Evolutionary conservation across 2,888 invertebrate species (phyloP).

Genomic region (Elgonia sp.): DNA sequence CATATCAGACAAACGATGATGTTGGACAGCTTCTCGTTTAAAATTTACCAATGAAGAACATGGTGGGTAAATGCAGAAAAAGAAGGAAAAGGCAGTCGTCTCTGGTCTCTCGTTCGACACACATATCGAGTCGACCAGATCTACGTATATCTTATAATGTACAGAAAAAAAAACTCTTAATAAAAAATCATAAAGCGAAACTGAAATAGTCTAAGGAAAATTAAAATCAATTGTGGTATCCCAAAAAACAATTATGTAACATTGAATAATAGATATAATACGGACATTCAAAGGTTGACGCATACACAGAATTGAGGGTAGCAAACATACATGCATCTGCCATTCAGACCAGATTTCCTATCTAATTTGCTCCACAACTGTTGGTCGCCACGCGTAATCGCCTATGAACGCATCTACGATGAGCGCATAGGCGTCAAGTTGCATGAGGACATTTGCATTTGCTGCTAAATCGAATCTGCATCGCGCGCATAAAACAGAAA

Average conservation of each 20-base stretch:
- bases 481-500: conserved; percentile 15
- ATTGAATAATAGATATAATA: conserved; percentile 31
- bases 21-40: no score
- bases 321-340: conserved; percentile 73
- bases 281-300: conserved; percentile 60
- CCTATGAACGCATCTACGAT: conserved; percentile 73
- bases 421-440: conserved; percentile 69
- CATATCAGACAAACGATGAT: no score
- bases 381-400: conserved; percentile 76
- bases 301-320: conserved; percentile 57
- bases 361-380: conserved; percentile 76
- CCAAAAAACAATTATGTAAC: background rate
- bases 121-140: no score
- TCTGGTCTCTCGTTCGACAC: no score
- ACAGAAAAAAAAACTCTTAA: no score
- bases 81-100: no score
- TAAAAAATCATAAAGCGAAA: no score
- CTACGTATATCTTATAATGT: no score
- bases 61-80: no score
- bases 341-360: conserved; percentile 74
- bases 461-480: conserved; percentile 63
- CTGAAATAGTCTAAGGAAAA: no score
- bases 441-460: conserved; percentile 66
- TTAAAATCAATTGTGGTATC: no score
- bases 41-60: no score